These are phyloP conservation scores for Acronicta leporina DNA, from an alignment of 2,888 invertebrate species.

Conservation along the genomic window DNA sequence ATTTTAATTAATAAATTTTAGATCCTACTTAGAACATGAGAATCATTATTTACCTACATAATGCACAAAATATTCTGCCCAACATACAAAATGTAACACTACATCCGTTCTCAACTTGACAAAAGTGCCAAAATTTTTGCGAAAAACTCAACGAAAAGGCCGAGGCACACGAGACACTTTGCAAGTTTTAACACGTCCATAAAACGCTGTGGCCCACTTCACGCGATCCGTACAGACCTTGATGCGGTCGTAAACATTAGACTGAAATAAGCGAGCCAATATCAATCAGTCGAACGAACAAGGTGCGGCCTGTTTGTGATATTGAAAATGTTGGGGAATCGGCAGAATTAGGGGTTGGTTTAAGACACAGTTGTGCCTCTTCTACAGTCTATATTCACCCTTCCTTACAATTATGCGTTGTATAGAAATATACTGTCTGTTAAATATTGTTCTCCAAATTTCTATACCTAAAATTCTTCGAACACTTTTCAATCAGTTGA, in stretches of 20 bases:
- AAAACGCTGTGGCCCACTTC: slow-evolving; percentile 57
- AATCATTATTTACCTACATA: no score
- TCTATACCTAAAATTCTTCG: slow-evolving; percentile 1
- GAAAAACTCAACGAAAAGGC: slow-evolving; percentile 8
- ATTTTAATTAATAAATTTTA: no score
- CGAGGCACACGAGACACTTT: slow-evolving; percentile 33
- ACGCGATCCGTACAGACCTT: slow-evolving; percentile 58
- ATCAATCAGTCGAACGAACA: slow-evolving; percentile 58
- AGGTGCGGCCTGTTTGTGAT: slow-evolving; percentile 48
- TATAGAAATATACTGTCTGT: no score
- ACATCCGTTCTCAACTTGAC: background rate
- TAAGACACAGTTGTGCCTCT: slow-evolving; percentile 1
- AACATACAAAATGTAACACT: background rate
- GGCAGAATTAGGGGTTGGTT: slow-evolving; percentile 16
- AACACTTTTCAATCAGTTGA: slow-evolving; percentile 43
- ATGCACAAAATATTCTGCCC: background rate
- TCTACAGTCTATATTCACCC: background rate
- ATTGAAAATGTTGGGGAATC: slow-evolving; percentile 41
- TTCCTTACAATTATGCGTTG: no score
- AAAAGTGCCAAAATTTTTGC: slow-evolving; percentile 4
- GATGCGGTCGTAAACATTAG: slow-evolving; percentile 60
- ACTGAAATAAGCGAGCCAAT: slow-evolving; percentile 60
- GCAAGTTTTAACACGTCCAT: slow-evolving; percentile 55
- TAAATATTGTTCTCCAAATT: background rate
- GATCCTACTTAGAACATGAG: no score